Percentiles rank a stretch among this genome's conserved stretches.
phyloP scores from a whole-genome alignment of 2,797 vertebrate genomes.

The Clarias fuscus region DNA sequence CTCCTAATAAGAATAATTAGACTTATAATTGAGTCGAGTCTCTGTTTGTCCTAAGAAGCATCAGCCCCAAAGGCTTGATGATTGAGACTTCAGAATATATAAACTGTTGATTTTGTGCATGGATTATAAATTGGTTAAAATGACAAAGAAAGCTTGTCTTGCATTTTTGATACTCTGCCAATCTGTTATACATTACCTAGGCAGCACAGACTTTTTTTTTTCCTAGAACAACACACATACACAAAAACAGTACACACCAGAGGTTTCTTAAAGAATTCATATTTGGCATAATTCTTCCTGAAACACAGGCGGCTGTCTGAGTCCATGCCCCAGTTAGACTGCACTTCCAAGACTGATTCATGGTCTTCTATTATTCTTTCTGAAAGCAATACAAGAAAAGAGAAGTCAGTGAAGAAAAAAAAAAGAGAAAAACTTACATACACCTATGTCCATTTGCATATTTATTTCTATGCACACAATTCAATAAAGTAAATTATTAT shows the following conservation, averaged over 20 bases:
- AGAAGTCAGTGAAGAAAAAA: not conserved
- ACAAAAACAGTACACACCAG: conserved; percentile 77
- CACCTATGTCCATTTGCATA: not conserved
- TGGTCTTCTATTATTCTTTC: conserved; percentile 97
- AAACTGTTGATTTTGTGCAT: conserved; percentile 9
- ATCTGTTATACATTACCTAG: conserved; percentile 35
- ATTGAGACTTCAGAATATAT: not conserved
- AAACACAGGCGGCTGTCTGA: conserved; percentile 90
- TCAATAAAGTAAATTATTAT: not conserved
- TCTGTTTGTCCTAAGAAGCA: not conserved
- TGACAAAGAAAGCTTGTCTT: conserved; percentile 1
- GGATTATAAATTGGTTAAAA: conserved; percentile 40
- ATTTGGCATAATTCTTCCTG: conserved; percentile 97
- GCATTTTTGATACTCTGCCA: conserved; percentile 16
- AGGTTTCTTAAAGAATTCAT: conserved; percentile 97
- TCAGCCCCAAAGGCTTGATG: not conserved
- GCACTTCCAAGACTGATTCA: conserved; percentile 88
- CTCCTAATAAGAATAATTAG: conserved; percentile 2
- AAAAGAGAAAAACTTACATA: not conserved
- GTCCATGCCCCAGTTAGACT: conserved; percentile 89
- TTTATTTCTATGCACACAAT: not conserved
- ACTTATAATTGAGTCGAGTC: conserved; percentile 9
- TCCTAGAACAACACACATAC: conserved; percentile 1
- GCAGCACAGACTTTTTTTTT: not conserved
- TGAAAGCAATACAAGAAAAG: conserved; percentile 60